Conservation (phyloP, 2,113 vertebrate genomes). For the Periophthalmodon schlosseri region DNA sequence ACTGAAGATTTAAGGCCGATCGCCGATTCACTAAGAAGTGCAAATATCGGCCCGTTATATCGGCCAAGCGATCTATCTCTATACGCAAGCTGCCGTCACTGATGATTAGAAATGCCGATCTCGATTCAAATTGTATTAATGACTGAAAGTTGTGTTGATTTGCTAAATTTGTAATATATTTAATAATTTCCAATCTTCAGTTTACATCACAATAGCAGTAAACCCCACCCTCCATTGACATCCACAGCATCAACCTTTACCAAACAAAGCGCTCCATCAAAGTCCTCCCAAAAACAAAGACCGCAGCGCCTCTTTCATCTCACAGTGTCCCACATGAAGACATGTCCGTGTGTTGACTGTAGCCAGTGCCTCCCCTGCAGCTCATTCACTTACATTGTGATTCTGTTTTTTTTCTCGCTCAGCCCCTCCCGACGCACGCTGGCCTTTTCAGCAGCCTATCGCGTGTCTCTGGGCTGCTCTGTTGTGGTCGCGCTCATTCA, state of each 20-base stretch:
- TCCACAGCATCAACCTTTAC: not conserved
- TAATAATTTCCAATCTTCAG: not conserved
- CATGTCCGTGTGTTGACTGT: conserved; percentile 51
- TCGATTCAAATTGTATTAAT: no score
- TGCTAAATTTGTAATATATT: not conserved
- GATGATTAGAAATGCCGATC: no score
- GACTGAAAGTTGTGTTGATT: no score
- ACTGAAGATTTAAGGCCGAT: no score
- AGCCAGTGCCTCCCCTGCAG: conserved; percentile 37
- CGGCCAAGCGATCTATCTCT: no score
- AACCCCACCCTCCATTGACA: not conserved
- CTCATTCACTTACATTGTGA: conserved; percentile 54
- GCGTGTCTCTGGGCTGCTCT: conserved; percentile 61
- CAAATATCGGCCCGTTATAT: no score
- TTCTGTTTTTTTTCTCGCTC: conserved; percentile 47
- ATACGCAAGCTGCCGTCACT: no score
- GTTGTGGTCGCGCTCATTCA: conserved; percentile 68
- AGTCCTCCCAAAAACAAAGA: conserved; percentile 41
- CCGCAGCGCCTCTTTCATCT: conserved; percentile 11
- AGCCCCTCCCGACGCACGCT: conserved; percentile 56
- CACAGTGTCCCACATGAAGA: conserved; percentile 32
- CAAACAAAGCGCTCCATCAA: conserved; percentile 13
- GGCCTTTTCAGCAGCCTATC: conserved; percentile 67
- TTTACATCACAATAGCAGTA: not conserved
- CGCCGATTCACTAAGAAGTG: no score